phyloP scores from a whole-genome alignment of 2,113 vertebrate genomes.

The Hippoglossus stenolepis region DNA sequence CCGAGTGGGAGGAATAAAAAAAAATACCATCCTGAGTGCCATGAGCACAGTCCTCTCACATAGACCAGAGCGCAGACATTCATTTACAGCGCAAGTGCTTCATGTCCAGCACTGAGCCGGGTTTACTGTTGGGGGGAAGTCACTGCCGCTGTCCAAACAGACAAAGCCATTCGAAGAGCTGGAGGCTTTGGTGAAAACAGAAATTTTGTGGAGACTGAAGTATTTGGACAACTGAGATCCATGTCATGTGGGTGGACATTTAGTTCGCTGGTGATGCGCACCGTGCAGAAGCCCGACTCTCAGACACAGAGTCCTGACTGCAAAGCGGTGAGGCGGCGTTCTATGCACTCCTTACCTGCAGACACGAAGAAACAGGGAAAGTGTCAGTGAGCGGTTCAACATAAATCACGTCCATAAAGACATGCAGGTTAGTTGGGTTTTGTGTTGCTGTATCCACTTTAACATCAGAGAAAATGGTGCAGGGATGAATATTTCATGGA shows the following conservation, averaged over 20 bases:
- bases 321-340: conserved; percentile 91
- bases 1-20: conserved; percentile 19
- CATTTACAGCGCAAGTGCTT: conserved; percentile 16
- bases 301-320: conserved; percentile 90
- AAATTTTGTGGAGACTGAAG: conserved; percentile 25
- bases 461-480: not conserved
- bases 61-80: conserved; percentile 12
- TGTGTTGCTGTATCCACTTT: not conserved
- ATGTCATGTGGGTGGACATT: conserved; percentile 14
- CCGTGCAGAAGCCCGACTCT: conserved; percentile 46
- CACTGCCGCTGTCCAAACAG: not conserved
- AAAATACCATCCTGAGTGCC: not conserved
- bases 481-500: not conserved
- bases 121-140: conserved; percentile 4
- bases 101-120: conserved; percentile 7
- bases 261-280: conserved; percentile 28
- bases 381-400: not conserved
- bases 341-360: conserved; percentile 94
- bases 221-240: conserved; percentile 15
- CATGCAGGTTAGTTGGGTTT: not conserved
- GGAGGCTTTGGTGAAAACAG: not conserved
- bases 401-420: not conserved
- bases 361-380: not conserved
- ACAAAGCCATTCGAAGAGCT: not conserved
- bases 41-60: conserved; percentile 31